Evolutionary conservation across 2,888 invertebrate species (phyloP), one percentile per base, ranked within the genome.

Genomic region (Syrista parreyssii): DNA sequence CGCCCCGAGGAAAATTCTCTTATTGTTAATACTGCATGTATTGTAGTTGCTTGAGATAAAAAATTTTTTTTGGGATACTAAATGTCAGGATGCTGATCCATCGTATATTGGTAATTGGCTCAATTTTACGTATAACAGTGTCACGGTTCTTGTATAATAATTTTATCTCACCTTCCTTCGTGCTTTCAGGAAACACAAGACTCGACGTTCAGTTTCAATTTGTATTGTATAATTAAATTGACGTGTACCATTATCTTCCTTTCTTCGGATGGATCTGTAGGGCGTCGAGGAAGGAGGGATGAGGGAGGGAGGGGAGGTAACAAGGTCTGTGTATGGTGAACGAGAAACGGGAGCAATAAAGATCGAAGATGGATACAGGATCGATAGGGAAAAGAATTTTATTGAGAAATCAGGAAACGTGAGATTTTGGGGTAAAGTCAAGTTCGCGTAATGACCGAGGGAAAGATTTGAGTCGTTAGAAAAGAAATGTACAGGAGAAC

Each of bases 21-120:
- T 40, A n/a, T n/a, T n/a, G n/a, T n/a, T n/a, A 15, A 2, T 15
- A 40, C 15, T 40, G 15, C 6, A 6, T 15, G 15, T 40, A 6
- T 2, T 40, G 40, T 15, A 40, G 4, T 15, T 15, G 4, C 15
- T 84, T 84, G 83, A 83, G 81, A 80, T 40, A 40, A 40, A 40
- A 79, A 85, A 82, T 69, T 79, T 81, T 76, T 72, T 74, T 30
- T 15, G 30, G 69, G 69, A 69, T 11, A 30, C 76, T 76, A 77
- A 75, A 77, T 79, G 78, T 82, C 78, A 78, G 75, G 75, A 40
- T 75, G 55, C 34, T 75, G 82, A 69, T 81, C 81, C 78, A 69
- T 81, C 80, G 82, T 80, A 77, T 81, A 81, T 40, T 40, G 81
- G 77, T 81, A 84, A 85, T 82, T 82, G 79, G 81, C 77, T 77